These are phyloP conservation scores for Pedetes capensis DNA, from an alignment of 2,113 vertebrate genomes.

Conservation along the genomic window DNA sequence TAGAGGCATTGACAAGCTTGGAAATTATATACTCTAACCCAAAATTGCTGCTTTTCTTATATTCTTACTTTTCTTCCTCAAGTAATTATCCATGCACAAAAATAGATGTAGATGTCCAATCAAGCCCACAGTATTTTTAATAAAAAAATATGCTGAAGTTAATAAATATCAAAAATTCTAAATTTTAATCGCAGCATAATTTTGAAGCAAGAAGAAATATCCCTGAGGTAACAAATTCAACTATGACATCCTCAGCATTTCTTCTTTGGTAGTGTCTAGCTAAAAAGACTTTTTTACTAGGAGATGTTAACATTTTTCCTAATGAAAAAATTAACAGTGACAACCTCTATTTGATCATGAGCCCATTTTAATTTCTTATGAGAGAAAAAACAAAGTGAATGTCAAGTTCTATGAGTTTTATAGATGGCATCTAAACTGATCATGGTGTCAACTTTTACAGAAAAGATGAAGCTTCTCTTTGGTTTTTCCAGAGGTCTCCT, in stretches of 20 bases:
- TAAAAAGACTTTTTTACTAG: not conserved
- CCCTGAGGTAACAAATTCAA: not conserved
- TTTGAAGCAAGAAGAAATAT: not conserved
- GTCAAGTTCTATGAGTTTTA: not conserved
- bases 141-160: slow-evolving; percentile 24
- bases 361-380: not conserved
- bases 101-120: slow-evolving; percentile 31
- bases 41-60: slow-evolving; percentile 34
- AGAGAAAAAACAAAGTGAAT: not conserved
- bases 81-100: slow-evolving; percentile 47
- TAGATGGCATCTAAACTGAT: not conserved
- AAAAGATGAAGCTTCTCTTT: slow-evolving; percentile 13
- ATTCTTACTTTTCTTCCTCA: slow-evolving; percentile 10
- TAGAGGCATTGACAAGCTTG: not conserved
- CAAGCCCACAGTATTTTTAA: slow-evolving; percentile 35
- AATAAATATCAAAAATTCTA: slow-evolving; percentile 25
- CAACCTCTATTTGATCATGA: not conserved
- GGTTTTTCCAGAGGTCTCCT: not conserved
- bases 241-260: not conserved
- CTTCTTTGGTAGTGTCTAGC: not conserved
- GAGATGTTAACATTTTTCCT: not conserved
- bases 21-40: slow-evolving; percentile 41
- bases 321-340: not conserved
- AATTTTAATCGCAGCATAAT: not conserved
- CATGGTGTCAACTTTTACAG: not conserved